Evolutionary conservation across 2,797 vertebrate species (phyloP), one percentile per base, ranked within the genome.

Genomic region (Manis pentadactyla): DNA sequence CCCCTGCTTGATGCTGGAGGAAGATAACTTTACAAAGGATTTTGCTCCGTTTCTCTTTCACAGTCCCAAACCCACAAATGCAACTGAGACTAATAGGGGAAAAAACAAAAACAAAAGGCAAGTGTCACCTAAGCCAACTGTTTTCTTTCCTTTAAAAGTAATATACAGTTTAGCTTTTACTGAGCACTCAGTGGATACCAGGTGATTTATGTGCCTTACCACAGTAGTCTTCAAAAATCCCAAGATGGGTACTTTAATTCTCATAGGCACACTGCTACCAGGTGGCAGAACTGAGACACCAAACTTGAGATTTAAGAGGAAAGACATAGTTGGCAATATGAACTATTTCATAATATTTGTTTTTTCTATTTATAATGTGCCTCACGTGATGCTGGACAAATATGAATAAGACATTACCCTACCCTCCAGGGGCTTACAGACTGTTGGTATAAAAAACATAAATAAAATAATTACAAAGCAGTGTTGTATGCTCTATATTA

Each of bases 21-120:
- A 27, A 31, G 42, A 37, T 13, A 49, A 46, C 27, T 63, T 82
- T 77, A 37, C 53, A 82, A 83, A 87, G 53, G n/a, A 42, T 53
- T 79, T 74, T 86, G 29, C 31, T 79, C 31, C 88, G 71, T 93
- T 88, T 95, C 17, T 96, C 31, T 83, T 74, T 86, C 18, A 73
- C 74, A 73, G 51, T 71, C 71, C 87, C 71, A 93, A 81, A 93
- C 57, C 53, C 90, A 93, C 63, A 94, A 82, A 83, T 93, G 39
- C 8, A 94, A 68, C 75, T n/a, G 77, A 74, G 77, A 88, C 51
- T 85, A 81, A 77, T 7, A 90, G 57, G 21, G n/a, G 37, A 53
- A 14, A 42, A 31, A 53, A 51, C 29, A 85, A 74, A 78, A 90
- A n/a, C 7, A 71, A 51, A 86, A 78, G 75, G 74, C 64, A 93